Conservation (phyloP, 2,113 vertebrate genomes). For the Tragelaphus buxtoni region DNA sequence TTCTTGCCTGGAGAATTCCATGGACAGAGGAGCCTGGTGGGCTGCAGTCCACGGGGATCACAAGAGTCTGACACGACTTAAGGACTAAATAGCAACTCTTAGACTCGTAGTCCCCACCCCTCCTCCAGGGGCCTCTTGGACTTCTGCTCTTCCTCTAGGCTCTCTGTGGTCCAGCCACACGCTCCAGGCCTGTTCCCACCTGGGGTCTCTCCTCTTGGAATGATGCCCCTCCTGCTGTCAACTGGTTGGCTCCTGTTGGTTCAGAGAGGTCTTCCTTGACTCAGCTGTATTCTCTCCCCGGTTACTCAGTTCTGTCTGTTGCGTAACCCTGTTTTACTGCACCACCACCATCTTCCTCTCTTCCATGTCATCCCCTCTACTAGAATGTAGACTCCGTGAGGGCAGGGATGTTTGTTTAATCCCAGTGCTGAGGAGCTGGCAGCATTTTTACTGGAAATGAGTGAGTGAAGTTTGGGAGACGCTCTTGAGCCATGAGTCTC, state of each 20-base stretch:
- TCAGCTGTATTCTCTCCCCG: neutral
- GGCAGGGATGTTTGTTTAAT: neutral
- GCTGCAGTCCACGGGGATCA: neutral
- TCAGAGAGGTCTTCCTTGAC: neutral
- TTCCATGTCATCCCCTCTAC: neutral
- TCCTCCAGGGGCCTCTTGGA: neutral
- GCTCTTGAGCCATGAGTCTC: neutral
- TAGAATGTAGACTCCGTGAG: neutral
- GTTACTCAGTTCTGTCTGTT: neutral
- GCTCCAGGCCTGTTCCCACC: neutral
- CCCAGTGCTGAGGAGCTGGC: neutral
- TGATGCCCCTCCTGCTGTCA: neutral
- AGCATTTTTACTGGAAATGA: neutral
- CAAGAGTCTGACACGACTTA: neutral
- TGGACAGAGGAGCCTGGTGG: neutral
- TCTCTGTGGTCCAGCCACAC: neutral
- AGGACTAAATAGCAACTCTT: neutral
- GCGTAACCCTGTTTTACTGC: neutral
- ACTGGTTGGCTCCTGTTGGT: neutral
- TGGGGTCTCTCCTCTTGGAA: neutral
- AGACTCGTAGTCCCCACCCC: neutral
- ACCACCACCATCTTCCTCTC: neutral
- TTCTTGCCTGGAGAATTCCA: neutral
- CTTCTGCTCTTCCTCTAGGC: neutral
- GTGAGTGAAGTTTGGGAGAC: neutral